phyloP scores from a whole-genome alignment of 2,113 vertebrate species.

The Archilochus colubris region DNA sequence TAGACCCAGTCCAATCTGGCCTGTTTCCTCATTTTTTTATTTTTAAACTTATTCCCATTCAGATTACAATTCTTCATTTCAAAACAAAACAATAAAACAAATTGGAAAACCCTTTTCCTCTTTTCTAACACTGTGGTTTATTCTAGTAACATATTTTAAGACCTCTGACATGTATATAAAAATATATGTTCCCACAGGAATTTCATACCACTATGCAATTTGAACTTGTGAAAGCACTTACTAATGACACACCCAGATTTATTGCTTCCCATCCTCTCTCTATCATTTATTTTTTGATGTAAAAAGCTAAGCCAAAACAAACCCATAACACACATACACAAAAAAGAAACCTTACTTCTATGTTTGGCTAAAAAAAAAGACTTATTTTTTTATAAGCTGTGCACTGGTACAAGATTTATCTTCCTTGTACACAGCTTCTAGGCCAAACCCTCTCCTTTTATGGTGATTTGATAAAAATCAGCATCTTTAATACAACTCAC shows the following conservation, averaged over 20 bases:
- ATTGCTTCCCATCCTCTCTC: constrained; percentile 54
- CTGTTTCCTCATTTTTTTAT: neutral
- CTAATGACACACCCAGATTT: constrained; percentile 55
- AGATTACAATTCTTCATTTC: neutral
- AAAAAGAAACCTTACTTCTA: neutral
- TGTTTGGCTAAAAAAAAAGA: constrained; percentile 38
- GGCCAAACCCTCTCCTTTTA: neutral
- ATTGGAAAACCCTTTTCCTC: neutral
- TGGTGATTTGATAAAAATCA: neutral
- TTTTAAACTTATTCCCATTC: neutral
- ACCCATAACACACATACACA: neutral
- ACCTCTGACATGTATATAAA: constrained; percentile 28
- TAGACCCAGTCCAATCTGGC: neutral
- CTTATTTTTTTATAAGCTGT: neutral
- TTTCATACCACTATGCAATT: neutral
- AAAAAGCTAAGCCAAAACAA: constrained; percentile 32
- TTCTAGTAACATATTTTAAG: constrained; percentile 29
- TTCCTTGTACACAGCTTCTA: neutral
- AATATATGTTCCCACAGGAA: constrained; percentile 46
- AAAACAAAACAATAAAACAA: constrained; percentile 14
- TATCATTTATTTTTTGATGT: constrained; percentile 52
- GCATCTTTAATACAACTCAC: neutral
- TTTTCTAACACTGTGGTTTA: neutral
- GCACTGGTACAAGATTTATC: neutral
- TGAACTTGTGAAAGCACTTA: constrained; percentile 40